These are phyloP conservation scores for Penaeus chinensis DNA, from an alignment of 1,140 invertebrate genomes.

Conservation along the genomic window DNA sequence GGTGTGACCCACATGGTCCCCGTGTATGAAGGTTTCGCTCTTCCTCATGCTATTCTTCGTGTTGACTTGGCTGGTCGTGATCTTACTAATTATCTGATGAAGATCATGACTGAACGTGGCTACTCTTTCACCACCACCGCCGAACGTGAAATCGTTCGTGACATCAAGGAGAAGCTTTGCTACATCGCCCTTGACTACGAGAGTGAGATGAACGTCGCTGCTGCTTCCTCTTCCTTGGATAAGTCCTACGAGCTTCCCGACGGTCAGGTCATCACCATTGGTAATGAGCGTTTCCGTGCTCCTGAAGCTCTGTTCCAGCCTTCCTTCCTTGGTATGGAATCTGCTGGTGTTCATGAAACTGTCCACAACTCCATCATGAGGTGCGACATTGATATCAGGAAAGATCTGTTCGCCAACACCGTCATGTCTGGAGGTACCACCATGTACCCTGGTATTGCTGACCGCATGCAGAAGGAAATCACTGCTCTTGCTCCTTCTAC, in stretches of 20 bases:
- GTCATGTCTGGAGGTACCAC: constrained; percentile 76
- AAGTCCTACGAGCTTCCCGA: constrained; percentile 87
- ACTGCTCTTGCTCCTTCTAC: constrained; percentile 72
- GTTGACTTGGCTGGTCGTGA: too few species aligned
- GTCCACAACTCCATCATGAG: constrained; percentile 89
- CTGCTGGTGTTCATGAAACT: constrained; percentile 46
- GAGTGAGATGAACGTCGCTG: too few species aligned
- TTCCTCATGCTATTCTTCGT: too few species aligned
- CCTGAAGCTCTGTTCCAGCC: constrained; percentile 97
- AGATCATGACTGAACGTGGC: too few species aligned
- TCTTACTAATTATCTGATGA: too few species aligned
- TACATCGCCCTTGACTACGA: too few species aligned
- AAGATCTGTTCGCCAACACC: constrained; percentile 86
- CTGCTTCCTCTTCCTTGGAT: not conserved
- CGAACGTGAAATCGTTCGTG: too few species aligned
- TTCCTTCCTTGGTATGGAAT: constrained; percentile 92
- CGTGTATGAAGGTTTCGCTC: too few species aligned
- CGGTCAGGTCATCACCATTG: constrained; percentile 94
- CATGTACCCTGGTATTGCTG: constrained; percentile 75
- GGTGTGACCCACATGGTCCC: too few species aligned
- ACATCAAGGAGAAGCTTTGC: too few species aligned
- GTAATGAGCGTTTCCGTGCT: constrained; percentile 96
- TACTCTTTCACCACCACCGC: too few species aligned
- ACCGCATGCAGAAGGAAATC: constrained; percentile 75
- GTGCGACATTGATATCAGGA: constrained; percentile 72